Base-by-base conservation (phyloP, 2,888 invertebrate genomes). In the Patella ulyssiponensis region DNA sequence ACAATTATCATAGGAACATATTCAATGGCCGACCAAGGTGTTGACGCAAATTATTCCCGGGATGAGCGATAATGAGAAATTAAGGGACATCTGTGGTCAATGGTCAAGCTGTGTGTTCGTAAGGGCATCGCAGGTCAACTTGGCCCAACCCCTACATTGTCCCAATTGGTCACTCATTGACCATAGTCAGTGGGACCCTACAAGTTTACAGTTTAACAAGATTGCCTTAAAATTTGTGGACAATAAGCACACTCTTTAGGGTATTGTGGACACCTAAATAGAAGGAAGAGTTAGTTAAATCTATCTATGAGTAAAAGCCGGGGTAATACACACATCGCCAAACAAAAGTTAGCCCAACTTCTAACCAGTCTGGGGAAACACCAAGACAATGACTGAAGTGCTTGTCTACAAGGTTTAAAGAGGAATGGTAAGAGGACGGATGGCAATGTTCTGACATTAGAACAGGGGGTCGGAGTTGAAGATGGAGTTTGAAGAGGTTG, bases 81-180 rank as follows among this genome's bases (percentile, higher is more conserved):
- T 64, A 64, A 23, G 64, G 20, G 64, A 64, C 64, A 64, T 64
- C 64, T 64, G 64, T 64, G 64, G 64, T 23, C 64, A 64, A 20
- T 23, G 64, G 64, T 64, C 64, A 64, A 64, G 23, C 64, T 64
- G 64, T 23, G 64, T 23, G 23, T 11, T 64, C 20, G 20, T 23
- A 64, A 64, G 64, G 64, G 64, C 64, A 64, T 9, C 0, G 23
- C 20, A 23, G 64, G 64, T 64, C 64, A 64, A 23, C 23, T 20
- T 64, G 23, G 64, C 20, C 64, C 64, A 20, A 64, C 64, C 23
- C 20, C 23, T 64, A 44, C 44, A 44, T 44, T 44, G 44, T 44
- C 44, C 44, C 9, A 44, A 23, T 64, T 64, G 64, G 64, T 64
- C 64, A 64, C 20, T 64, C 64, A 64, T n/a, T 64, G 64, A 64